A percentile compares a stretch with the other conserved stretches of the same genome.
Evolutionary conservation across 2,888 invertebrate genomes (phyloP).

Genomic region (Sphaerophoria taeniata): DNA sequence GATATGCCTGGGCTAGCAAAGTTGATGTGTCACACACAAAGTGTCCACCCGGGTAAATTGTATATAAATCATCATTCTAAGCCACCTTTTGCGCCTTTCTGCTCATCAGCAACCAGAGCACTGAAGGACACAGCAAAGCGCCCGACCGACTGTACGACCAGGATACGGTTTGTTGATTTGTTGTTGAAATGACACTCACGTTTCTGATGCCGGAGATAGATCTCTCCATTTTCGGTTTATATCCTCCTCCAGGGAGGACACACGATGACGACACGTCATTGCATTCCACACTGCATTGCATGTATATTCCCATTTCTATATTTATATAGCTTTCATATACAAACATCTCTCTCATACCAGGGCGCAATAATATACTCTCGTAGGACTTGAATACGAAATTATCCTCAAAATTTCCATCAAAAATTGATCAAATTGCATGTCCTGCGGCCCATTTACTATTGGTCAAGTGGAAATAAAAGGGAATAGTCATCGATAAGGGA

Average conservation of each 20-base stretch:
- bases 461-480: slow-evolving; percentile 32
- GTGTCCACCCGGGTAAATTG: slow-evolving; percentile 59
- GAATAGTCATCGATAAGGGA: neutral
- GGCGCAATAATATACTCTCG: no score
- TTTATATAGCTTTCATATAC: neutral
- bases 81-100: slow-evolving; percentile 45
- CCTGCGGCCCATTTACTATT: slow-evolving; percentile 44
- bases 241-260: slow-evolving; percentile 38
- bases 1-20: slow-evolving; percentile 12
- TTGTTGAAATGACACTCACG: slow-evolving; percentile 73
- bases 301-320: slow-evolving; percentile 37
- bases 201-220: slow-evolving; percentile 47
- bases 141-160: slow-evolving; percentile 5
- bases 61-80: slow-evolving; percentile 66
- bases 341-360: slow-evolving; percentile 18
- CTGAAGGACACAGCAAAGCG: slow-evolving; percentile 35
- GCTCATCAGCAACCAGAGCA: slow-evolving; percentile 24
- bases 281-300: slow-evolving; percentile 37
- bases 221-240: slow-evolving; percentile 38
- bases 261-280: slow-evolving; percentile 5
- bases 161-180: slow-evolving; percentile 69
- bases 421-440: slow-evolving; percentile 64
- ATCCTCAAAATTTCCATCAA: slow-evolving; percentile 64
- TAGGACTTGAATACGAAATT: slow-evolving; percentile 68
- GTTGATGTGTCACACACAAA: slow-evolving; percentile 62